Conservation (phyloP, 1,140 invertebrate genomes). For the Lucilia cuprina region DNA sequence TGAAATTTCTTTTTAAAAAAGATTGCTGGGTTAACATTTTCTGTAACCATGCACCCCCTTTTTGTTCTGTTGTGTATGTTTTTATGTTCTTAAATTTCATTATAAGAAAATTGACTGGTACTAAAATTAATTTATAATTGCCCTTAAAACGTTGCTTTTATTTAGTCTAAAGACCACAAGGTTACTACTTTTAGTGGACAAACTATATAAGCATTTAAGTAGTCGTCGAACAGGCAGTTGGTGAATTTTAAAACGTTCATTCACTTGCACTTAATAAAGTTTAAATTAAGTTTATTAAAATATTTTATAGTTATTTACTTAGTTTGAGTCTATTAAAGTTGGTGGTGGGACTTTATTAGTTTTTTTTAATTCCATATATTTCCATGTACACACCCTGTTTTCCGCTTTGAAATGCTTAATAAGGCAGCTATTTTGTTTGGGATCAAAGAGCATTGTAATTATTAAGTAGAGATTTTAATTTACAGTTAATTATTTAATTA, state of each 20-base stretch:
- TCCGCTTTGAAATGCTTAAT: neutral
- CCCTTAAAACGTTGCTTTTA: conserved; percentile 5
- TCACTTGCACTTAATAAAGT: neutral
- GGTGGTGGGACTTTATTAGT: neutral
- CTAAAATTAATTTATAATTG: neutral
- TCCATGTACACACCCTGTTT: neutral
- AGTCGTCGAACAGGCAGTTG: no score
- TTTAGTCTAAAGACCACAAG: neutral
- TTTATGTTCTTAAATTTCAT: neutral
- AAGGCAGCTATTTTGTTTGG: no score
- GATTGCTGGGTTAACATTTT: neutral
- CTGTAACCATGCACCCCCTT: neutral
- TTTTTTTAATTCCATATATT: neutral
- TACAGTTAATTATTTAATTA: no score
- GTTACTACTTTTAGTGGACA: neutral
- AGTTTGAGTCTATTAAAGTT: neutral
- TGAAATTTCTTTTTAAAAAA: no score
- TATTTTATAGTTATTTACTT: neutral
- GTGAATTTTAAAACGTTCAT: no score
- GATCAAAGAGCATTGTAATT: no score
- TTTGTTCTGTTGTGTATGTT: neutral
- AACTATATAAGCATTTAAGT: no score
- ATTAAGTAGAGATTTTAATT: no score
- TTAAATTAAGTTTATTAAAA: neutral
- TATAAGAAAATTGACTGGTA: neutral